These are phyloP conservation scores for Zoroaster sp. DNA, from an alignment of 53 echinoderm and acorn worm genomes.

Conservation along the genomic window DNA sequence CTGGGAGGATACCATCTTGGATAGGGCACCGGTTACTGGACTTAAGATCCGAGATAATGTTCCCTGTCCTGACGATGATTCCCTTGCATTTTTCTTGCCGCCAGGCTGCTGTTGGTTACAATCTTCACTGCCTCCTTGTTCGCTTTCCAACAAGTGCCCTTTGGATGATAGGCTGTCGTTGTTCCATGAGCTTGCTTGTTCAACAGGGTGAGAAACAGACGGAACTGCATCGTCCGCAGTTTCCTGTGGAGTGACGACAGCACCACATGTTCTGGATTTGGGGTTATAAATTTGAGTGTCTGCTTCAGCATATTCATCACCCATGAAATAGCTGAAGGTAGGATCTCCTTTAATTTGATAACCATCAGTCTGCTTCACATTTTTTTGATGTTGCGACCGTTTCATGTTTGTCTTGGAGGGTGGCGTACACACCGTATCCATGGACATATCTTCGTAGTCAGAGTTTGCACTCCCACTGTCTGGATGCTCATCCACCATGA, in stretches of 20 bases:
- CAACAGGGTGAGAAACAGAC: not conserved
- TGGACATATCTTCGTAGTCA: not conserved
- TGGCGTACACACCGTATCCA: not conserved
- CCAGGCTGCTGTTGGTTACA: not conserved
- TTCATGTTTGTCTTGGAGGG: not conserved
- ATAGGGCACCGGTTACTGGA: not conserved
- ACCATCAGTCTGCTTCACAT: not conserved
- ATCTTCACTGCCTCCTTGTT: not conserved
- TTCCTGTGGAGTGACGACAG: not conserved
- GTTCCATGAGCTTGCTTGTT: not conserved
- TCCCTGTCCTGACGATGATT: not conserved
- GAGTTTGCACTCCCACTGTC: constrained; percentile 1
- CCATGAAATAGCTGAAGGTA: not conserved
- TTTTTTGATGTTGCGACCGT: not conserved
- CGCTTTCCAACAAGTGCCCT: not conserved
- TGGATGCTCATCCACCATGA: constrained; percentile 21
- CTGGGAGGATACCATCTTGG: not conserved
- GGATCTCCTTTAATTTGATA: not conserved
- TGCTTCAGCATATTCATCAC: not conserved
- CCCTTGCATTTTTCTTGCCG: not conserved
- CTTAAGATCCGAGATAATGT: not conserved
- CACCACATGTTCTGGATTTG: not conserved
- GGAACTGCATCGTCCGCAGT: too few relatives aligned
- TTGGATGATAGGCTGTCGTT: not conserved
- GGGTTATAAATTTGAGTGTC: not conserved